Percentiles rank a stretch among this genome's conserved stretches.
phyloP scores from a whole-genome alignment of 2,113 vertebrate species.

The Eudyptes chrysolophus region DNA sequence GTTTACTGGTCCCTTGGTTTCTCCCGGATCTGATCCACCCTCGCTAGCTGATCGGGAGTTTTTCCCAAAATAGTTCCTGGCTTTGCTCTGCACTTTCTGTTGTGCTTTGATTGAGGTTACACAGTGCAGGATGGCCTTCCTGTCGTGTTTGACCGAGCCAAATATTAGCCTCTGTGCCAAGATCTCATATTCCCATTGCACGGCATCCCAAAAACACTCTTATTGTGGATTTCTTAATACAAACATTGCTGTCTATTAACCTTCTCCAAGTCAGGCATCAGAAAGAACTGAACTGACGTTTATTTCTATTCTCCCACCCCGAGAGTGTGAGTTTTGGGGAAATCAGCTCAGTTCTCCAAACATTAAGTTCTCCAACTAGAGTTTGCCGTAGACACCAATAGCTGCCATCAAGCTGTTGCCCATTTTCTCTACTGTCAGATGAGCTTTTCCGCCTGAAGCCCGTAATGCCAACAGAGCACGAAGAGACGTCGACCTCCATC shows the following conservation, averaged over 20 bases:
- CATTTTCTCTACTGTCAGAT: background rate
- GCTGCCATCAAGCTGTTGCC: background rate
- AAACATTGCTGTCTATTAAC: background rate
- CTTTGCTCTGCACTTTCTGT: background rate
- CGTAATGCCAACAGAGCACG: background rate
- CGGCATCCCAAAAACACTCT: background rate
- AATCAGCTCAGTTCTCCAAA: background rate
- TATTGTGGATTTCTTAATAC: background rate
- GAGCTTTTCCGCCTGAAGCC: background rate
- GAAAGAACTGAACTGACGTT: background rate
- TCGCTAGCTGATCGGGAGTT: background rate
- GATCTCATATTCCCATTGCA: fast-evolving
- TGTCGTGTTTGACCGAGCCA: background rate
- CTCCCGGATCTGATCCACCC: background rate
- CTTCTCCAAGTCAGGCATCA: background rate
- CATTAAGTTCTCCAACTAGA: background rate
- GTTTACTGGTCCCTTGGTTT: background rate
- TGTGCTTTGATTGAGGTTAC: background rate
- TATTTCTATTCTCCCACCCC: background rate
- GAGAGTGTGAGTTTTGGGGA: background rate
- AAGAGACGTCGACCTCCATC: background rate
- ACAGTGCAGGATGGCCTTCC: background rate
- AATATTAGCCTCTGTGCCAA: background rate
- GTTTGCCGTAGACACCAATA: background rate
- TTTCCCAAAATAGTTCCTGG: background rate